Conservation (phyloP, 2,797 vertebrate species). For the Dermochelys coriacea region DNA sequence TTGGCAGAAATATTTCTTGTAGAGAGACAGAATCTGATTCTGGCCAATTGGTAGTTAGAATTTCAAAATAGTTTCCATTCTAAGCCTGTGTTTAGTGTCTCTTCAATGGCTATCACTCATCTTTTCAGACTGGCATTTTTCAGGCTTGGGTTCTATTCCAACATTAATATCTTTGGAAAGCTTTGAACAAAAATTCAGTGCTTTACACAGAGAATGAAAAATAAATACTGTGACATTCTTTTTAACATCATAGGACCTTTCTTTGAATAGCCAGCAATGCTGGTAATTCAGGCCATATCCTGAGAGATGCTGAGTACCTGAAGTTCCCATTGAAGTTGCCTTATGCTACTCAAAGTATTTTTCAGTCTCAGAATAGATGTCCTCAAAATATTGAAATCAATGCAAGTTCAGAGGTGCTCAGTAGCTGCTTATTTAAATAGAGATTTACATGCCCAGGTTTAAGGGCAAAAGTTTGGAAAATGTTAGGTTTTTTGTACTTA, state of each 20-base stretch:
- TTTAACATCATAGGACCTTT: background rate
- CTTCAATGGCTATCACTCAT: background rate
- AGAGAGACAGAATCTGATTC: background rate
- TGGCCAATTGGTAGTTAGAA: background rate
- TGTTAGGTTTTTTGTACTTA: background rate
- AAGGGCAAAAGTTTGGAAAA: background rate
- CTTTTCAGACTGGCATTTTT: background rate
- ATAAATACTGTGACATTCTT: background rate
- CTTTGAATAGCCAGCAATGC: background rate
- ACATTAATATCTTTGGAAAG: background rate
- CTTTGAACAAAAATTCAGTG: background rate
- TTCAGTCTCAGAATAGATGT: background rate
- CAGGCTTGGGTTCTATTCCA: background rate
- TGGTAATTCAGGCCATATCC: background rate
- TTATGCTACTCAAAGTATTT: background rate
- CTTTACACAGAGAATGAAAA: background rate
- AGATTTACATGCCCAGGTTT: background rate
- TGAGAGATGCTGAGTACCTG: background rate
- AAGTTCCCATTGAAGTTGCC: background rate
- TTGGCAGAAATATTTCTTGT: background rate
- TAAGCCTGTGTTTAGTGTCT: background rate
- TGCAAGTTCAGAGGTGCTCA: background rate
- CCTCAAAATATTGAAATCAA: background rate
- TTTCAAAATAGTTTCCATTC: background rate
- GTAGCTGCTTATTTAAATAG: background rate